A percentile compares a stretch with the other conserved stretches of the same genome.
These are phyloP conservation scores for Dryocosmus kuriphilus DNA, from an alignment of 2,888 invertebrate species.

Conservation along the genomic window DNA sequence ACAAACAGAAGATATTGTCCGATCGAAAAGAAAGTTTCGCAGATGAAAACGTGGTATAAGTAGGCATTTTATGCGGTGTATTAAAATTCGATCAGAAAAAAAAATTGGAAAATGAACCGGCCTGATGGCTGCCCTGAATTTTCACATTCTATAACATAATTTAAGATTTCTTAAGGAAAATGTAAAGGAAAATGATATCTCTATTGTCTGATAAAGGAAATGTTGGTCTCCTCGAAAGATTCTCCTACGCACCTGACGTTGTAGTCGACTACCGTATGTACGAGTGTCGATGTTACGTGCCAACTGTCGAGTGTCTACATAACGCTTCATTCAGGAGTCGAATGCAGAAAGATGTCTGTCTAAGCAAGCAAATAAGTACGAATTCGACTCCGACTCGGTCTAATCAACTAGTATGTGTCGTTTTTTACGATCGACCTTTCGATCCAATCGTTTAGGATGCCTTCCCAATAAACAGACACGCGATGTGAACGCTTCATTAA, in stretches of 20 bases:
- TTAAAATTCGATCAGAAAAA: too few relatives aligned
- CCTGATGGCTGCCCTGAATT: too few relatives aligned
- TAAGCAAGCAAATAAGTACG: constrained; percentile 29
- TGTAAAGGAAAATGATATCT: too few relatives aligned
- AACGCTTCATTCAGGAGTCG: constrained; percentile 29
- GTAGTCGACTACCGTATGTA: constrained; percentile 41
- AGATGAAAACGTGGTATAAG: too few relatives aligned
- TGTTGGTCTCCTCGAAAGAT: neutral
- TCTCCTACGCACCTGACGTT: constrained; percentile 10
- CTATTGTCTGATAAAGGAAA: neutral
- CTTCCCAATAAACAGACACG: constrained; percentile 20
- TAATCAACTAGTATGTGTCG: constrained; percentile 14
- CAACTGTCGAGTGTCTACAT: constrained; percentile 45
- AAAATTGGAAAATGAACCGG: too few relatives aligned
- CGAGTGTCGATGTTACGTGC: constrained; percentile 39
- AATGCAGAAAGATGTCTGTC: constrained; percentile 27
- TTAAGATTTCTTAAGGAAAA: too few relatives aligned
- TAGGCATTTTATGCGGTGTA: too few relatives aligned
- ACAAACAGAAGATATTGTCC: too few relatives aligned
- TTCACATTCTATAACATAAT: too few relatives aligned
- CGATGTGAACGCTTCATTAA: neutral
- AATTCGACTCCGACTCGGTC: neutral
- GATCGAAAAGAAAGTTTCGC: too few relatives aligned
- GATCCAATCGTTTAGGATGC: constrained; percentile 20
- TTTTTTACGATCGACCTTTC: constrained; percentile 18